A percentile compares a stretch with the other conserved stretches of the same genome.
These are phyloP conservation scores for Euthynnus affinis DNA, from an alignment of 2,797 vertebrate species.

Conservation along the genomic window DNA sequence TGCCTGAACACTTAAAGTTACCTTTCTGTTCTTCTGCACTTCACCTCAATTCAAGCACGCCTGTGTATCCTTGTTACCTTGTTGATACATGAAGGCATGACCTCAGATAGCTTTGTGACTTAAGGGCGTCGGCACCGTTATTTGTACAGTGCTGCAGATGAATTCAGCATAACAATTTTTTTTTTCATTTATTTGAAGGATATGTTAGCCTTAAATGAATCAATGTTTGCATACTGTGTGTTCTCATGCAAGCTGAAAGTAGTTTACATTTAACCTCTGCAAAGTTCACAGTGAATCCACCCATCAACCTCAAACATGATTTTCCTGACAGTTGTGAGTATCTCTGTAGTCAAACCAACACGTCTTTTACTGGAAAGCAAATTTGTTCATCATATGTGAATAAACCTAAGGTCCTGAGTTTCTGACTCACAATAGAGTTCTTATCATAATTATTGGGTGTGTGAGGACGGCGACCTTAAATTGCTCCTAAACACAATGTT, in stretches of 20 bases:
- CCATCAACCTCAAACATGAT: constrained; percentile 29
- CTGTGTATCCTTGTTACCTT: constrained; percentile 1
- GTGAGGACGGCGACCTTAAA: constrained; percentile 52
- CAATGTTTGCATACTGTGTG: constrained; percentile 54
- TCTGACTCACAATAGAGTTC: constrained; percentile 14
- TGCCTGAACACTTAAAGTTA: background rate
- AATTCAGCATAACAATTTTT: constrained; percentile 12
- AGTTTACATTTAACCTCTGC: constrained; percentile 20
- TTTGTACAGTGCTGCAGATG: constrained; percentile 40
- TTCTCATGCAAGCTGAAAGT: background rate
- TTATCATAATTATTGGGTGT: constrained; percentile 39
- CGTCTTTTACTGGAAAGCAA: constrained; percentile 3
- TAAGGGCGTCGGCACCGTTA: constrained; percentile 26
- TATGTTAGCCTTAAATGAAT: constrained; percentile 21
- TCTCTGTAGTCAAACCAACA: constrained; percentile 5
- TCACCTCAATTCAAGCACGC: constrained; percentile 17
- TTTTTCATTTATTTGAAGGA: constrained; percentile 21
- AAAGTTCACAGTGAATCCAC: constrained; percentile 37
- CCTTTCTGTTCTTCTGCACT: background rate
- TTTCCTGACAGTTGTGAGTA: background rate
- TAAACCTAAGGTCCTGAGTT: background rate
- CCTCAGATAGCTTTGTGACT: constrained; percentile 25
- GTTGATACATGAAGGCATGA: constrained; percentile 5
- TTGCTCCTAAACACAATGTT: constrained; percentile 44
- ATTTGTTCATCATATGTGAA: constrained; percentile 16